Conservation (phyloP, 2,888 invertebrate genomes). For the Conchocele bisecta region DNA sequence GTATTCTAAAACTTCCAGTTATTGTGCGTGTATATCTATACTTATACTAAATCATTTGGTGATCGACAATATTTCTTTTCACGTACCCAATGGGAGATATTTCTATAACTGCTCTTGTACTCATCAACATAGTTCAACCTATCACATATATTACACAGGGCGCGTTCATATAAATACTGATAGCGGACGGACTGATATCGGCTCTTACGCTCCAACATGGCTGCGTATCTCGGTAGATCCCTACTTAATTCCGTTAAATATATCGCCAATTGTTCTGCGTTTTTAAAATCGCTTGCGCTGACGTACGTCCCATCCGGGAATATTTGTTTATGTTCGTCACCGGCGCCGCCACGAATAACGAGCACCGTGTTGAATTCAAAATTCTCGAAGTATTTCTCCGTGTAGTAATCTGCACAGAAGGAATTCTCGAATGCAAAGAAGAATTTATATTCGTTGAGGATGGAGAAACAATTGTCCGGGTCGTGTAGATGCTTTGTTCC, state of each 20-base stretch:
- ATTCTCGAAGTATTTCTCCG: background rate
- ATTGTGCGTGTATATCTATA: too few species aligned
- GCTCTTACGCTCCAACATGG: background rate
- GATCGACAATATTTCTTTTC: too few species aligned
- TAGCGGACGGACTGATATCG: background rate
- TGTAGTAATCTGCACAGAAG: background rate
- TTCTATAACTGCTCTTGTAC: too few species aligned
- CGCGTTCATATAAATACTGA: background rate
- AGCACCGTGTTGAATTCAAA: background rate
- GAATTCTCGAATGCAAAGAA: background rate
- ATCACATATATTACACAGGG: background rate
- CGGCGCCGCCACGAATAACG: background rate
- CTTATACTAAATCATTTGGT: too few species aligned
- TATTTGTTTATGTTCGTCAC: background rate
- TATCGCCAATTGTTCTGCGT: background rate
- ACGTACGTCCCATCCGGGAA: background rate
- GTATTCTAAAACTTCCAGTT: too few species aligned
- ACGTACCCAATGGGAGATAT: too few species aligned
- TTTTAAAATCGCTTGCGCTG: background rate
- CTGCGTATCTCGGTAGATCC: background rate
- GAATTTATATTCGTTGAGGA: background rate
- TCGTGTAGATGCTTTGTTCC: background rate
- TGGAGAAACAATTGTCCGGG: background rate
- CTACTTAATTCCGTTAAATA: background rate
- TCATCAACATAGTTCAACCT: background rate